Conservation (phyloP, 2,797 vertebrate species). For the Gorsachius magnificus region DNA sequence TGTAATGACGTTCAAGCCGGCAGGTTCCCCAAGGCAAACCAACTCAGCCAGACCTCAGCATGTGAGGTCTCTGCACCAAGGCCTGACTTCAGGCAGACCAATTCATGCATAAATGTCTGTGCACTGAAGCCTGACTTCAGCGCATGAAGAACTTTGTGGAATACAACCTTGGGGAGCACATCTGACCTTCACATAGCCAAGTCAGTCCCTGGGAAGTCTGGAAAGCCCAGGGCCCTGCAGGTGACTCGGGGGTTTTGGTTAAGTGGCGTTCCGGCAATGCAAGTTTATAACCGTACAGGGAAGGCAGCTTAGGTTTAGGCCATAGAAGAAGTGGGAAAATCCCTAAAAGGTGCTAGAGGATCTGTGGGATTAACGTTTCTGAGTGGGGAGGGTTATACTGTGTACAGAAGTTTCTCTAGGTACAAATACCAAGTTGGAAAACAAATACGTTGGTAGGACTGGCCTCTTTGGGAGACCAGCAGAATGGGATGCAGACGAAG, state of each 20-base stretch:
- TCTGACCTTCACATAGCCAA: not conserved
- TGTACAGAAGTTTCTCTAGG: not conserved
- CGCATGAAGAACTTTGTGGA: not conserved
- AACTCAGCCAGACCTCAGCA: not conserved
- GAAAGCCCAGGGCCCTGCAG: not conserved
- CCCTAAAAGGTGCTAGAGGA: not conserved
- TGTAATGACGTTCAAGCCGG: not conserved
- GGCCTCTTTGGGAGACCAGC: not conserved
- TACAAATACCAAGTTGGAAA: not conserved
- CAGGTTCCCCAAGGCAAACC: not conserved
- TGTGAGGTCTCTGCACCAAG: not conserved
- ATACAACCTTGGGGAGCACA: not conserved
- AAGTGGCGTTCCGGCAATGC: conserved; percentile 15
- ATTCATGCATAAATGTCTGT: not conserved
- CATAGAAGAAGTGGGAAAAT: not conserved
- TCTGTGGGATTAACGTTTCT: not conserved
- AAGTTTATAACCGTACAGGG: conserved; percentile 42
- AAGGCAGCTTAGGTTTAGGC: conserved; percentile 24
- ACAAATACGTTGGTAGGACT: not conserved
- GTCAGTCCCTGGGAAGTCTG: not conserved
- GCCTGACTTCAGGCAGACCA: not conserved
- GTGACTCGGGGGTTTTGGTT: not conserved
- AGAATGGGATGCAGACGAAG: not conserved
- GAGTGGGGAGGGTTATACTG: not conserved
- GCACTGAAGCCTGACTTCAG: not conserved